Base-by-base conservation (phyloP, 30 jellyfish, hydroid and myxozoan genomes). In the Hydractinia symbiolongicarpus region DNA sequence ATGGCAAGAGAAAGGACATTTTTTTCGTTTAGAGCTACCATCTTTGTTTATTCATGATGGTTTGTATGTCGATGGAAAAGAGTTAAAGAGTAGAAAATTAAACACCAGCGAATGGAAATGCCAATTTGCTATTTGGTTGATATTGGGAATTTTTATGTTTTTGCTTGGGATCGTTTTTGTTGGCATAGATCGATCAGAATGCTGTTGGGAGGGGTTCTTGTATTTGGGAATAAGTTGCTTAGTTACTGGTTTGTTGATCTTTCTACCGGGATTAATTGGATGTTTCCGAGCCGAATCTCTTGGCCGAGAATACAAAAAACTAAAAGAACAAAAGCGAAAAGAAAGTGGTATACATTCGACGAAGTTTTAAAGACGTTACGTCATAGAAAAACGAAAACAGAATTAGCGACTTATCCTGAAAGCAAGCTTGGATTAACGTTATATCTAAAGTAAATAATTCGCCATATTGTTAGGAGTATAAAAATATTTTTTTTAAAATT, bases 1-100 rank as follows among this genome's bases (percentile, higher is more conserved):
- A 72, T 91, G 98, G 98, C 95, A 91, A 78, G 98, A 91, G 55
- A 79, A 72, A 20, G 98, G 98, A 54, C 98, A 91, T 78, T 91
- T 81, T 73, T 91, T 91, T 84, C 93, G 96, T 10, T 84, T 91
- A 20, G 98, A 91, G 78, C 77, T 91, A 16, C 98, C 96, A 9
- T 91, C 98, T 5, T 64, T 91, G 61, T 91, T 13, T 82, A 83
- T 91, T 51, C 84, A 83, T 10, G 98, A 91, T 56, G 94, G 85
- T 50, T 66, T 91, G 17, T 91, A 86, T 72, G 96, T 91, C 0
- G 96, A 91, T 81, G 98, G 98, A 6, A 76, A 61, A 64, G 98
- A 91, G 66, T 83, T 91, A 15, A 81, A 79, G 67, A 69, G 91
- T 69, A 73, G 81, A 60, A 87, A 90, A 13, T 82, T 70, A 52